Evolutionary conservation across 2,113 vertebrate genomes (phyloP), one percentile per base, ranked within the genome.

Genomic region (Bucco capensis): DNA sequence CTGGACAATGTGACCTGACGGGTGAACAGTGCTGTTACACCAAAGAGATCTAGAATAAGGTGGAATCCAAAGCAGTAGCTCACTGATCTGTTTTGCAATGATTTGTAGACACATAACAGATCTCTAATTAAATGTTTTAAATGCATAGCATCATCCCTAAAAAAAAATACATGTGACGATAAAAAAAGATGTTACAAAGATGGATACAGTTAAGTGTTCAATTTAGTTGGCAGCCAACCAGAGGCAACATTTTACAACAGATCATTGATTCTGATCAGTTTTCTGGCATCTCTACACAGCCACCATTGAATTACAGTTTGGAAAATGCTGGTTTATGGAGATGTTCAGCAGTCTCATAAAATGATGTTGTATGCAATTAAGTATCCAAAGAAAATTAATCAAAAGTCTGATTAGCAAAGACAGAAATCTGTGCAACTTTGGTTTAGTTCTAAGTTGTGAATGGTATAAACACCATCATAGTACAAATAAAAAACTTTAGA

Each of bases 71-170:
- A 82, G 54, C 47, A 73, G 31, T 18, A 21, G 31, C 23, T 24
- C 19, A 23, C 23, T 74, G 38, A 46, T 69, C 88, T 79, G 9
- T 47, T 62, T 86, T 82, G 53, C 62, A 78, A 44, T 80, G 46
- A 75, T 84, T 80, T 91, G 54, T 57, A 54, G 37, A 56, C n/a
- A 21, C 18, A 53, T 79, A 89, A 86, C 9, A 86, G 21, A 83
- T 67, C 42, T 49, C 79, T 92, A 94, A 94, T 71, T 93, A 94
- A 93, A 96, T 82, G 51, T 86, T 92, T 91, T 92, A 89, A 94
- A 95, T 94, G 79, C 77, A 88, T 91, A 77, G 11, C 47, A 70
- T 56, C 71, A 42, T 69, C 81, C 61, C 53, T 79, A 37, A 56
- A 91, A 67, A 67, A 85, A 90, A 88, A 83, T 58, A 57, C 18